Conservation (phyloP, 2,888 invertebrate species). For the Drosophila robusta region DNA sequence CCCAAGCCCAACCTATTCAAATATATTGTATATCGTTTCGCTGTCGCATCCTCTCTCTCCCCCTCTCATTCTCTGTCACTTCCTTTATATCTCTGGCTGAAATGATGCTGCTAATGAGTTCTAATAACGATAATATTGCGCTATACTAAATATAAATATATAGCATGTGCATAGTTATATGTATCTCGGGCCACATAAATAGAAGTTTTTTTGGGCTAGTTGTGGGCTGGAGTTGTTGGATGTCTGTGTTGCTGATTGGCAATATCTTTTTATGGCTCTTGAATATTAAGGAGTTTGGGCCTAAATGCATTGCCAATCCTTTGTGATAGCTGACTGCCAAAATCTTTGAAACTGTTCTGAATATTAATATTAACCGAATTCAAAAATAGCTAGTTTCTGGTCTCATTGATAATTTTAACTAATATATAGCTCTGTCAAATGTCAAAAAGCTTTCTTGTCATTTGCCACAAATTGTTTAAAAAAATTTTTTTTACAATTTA, state of each 20-base stretch:
- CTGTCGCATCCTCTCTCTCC: slow-evolving; percentile 9
- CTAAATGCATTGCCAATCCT: not conserved
- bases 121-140: slow-evolving; percentile 68
- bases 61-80: not conserved
- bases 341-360: no score
- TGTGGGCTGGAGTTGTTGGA: slow-evolving; percentile 6
- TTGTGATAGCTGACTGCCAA: not conserved
- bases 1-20: slow-evolving; percentile 15
- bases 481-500: no score
- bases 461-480: no score
- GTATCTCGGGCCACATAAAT: slow-evolving; percentile 33
- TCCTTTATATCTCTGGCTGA: slow-evolving; percentile 13
- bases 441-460: no score
- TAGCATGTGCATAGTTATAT: slow-evolving; percentile 22
- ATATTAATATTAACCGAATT: no score
- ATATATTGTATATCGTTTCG: slow-evolving; percentile 39
- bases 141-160: slow-evolving; percentile 54
- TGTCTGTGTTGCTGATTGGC: slow-evolving; percentile 21
- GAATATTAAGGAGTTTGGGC: not conserved
- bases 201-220: slow-evolving; percentile 34
- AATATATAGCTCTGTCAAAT: no score
- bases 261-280: slow-evolving; percentile 22
- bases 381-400: no score
- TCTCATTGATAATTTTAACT: no score
- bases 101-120: slow-evolving; percentile 68